These are phyloP conservation scores for Rotaria socialis DNA, from an alignment of 2,888 invertebrate genomes.

Conservation along the genomic window DNA sequence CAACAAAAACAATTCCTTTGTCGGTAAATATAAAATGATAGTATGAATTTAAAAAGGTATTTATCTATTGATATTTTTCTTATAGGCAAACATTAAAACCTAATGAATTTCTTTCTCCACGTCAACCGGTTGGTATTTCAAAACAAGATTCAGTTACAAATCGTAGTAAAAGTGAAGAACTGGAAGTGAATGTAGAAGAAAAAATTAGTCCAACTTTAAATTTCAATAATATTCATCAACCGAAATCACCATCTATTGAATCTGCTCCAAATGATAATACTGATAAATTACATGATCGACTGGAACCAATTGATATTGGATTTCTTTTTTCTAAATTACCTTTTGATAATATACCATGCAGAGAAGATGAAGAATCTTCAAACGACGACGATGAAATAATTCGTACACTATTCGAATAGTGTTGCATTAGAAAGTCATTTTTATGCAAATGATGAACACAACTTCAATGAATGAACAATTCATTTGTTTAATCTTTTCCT, in stretches of 20 bases:
- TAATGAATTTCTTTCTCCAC: background rate
- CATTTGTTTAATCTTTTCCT: background rate
- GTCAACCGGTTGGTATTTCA: background rate
- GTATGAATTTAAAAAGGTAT: background rate
- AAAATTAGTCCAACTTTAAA: too few species aligned
- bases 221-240: too few species aligned
- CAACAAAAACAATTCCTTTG: background rate
- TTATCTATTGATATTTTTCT: background rate
- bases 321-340: background rate
- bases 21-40: background rate
- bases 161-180: background rate
- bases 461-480: background rate
- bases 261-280: background rate
- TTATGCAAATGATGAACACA: background rate
- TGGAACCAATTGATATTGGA: background rate
- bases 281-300: background rate
- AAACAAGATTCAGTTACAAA: background rate
- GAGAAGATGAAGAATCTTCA: background rate
- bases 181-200: too few species aligned
- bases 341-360: background rate
- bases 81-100: conserved; percentile 2
- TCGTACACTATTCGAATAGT: background rate
- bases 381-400: background rate
- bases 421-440: background rate
- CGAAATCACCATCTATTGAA: background rate